A percentile compares a stretch with the other conserved stretches of the same genome.
phyloP scores from a whole-genome alignment of 2,113 vertebrate species.

The Haplochromis burtoni region DNA sequence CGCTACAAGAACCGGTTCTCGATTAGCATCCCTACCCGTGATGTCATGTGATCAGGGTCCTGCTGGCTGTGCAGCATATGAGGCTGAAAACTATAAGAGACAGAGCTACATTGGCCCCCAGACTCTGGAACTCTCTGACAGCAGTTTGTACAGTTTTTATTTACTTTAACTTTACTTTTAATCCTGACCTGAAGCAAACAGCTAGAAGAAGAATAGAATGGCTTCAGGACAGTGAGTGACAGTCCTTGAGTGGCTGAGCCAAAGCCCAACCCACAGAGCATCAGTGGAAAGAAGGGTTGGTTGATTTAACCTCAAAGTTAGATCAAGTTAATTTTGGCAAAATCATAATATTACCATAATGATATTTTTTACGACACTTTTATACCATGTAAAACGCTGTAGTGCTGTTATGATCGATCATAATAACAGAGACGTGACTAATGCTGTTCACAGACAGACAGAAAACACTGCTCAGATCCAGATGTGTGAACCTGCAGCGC shows the following conservation, averaged over 20 bases:
- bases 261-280: background rate
- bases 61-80: background rate
- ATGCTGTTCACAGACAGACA: background rate
- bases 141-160: background rate
- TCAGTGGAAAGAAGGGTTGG: background rate
- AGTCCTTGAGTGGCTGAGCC: background rate
- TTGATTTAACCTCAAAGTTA: background rate
- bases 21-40: background rate
- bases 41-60: background rate
- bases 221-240: background rate
- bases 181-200: background rate
- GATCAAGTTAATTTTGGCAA: background rate
- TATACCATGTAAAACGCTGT: background rate
- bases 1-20: background rate
- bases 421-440: background rate
- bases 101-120: background rate
- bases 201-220: background rate
- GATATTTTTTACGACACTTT: background rate
- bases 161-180: background rate
- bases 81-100: background rate
- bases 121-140: background rate
- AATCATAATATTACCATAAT: background rate
- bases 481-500: background rate
- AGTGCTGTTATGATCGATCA: background rate
- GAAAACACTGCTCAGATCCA: background rate